These are phyloP conservation scores for Cremastinae sp. DNA, from an alignment of 2,888 invertebrate genomes.

Conservation along the genomic window DNA sequence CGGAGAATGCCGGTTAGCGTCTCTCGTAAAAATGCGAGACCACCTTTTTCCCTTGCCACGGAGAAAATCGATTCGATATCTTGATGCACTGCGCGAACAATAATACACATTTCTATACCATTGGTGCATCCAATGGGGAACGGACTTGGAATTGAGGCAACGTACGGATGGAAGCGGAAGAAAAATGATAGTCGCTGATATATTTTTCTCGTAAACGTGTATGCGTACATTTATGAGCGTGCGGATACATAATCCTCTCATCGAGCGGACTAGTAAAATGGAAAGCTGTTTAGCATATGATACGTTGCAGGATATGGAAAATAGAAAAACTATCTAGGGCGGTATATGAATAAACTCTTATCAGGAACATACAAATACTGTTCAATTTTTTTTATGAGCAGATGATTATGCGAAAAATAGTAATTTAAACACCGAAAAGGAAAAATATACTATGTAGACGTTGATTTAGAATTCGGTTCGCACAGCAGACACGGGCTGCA, in stretches of 20 bases:
- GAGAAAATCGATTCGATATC: conserved; percentile 39
- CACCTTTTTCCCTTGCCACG: background rate
- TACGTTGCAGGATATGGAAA: too few relatives aligned
- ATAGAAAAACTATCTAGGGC: too few relatives aligned
- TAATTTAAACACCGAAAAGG: too few relatives aligned
- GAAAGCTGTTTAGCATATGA: too few relatives aligned
- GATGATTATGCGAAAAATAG: too few relatives aligned
- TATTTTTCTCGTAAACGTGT: background rate
- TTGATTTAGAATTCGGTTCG: too few relatives aligned
- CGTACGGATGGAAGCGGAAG: conserved; percentile 14
- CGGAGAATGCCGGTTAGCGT: background rate
- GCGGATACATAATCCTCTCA: background rate
- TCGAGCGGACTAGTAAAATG: background rate
- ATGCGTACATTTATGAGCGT: too few relatives aligned
- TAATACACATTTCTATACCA: conserved; percentile 23
- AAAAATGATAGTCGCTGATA: conserved; percentile 24
- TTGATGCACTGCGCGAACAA: conserved; percentile 15
- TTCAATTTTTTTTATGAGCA: too few relatives aligned
- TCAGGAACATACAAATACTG: too few relatives aligned
- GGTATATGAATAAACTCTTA: too few relatives aligned
- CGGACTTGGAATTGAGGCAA: conserved; percentile 32
- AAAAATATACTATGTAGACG: too few relatives aligned
- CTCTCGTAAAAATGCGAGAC: conserved; percentile 4
- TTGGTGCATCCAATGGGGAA: background rate
- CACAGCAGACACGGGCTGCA: too few relatives aligned